Percentiles rank a stretch among this genome's conserved stretches.
phyloP scores from a whole-genome alignment of 2,797 vertebrate genomes.

The Darevskia mixta region DNA sequence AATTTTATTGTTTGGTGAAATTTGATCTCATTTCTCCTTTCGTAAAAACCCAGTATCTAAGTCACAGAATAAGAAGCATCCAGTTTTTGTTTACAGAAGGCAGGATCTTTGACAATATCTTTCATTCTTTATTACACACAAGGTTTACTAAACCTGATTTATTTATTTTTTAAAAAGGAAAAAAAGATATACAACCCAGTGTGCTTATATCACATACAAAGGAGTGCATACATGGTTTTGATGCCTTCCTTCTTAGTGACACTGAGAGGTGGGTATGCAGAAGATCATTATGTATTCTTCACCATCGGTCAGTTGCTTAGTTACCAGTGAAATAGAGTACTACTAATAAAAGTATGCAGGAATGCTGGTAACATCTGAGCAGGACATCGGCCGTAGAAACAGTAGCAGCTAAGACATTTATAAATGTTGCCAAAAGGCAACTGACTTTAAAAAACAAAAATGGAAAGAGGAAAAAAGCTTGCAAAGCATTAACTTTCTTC shows the following conservation, averaged over 20 bases:
- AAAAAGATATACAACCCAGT: constrained; percentile 36
- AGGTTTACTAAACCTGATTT: background rate
- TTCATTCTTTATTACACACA: constrained; percentile 38
- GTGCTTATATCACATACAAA: constrained; percentile 27
- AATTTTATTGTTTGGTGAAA: background rate
- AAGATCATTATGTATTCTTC: constrained; percentile 83
- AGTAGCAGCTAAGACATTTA: constrained; percentile 67
- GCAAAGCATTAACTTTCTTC: constrained; percentile 13
- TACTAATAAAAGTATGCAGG: constrained; percentile 82
- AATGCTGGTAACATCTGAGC: constrained; percentile 78
- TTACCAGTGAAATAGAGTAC: constrained; percentile 81
- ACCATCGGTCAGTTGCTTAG: constrained; percentile 85
- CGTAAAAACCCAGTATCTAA: constrained; percentile 5
- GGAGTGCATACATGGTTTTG: constrained; percentile 50
- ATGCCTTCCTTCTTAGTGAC: constrained; percentile 55
- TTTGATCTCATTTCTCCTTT: constrained; percentile 5
- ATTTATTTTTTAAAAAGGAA: background rate
- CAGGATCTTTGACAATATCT: constrained; percentile 36
- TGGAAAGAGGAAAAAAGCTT: constrained; percentile 59
- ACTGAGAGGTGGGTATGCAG: constrained; percentile 64
- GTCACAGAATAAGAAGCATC: background rate
- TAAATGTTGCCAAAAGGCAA: constrained; percentile 68
- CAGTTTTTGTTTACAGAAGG: background rate
- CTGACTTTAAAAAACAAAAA: constrained; percentile 17
- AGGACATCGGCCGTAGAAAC: constrained; percentile 77